Evolutionary conservation across 2,888 invertebrate genomes (phyloP), one percentile per base, ranked within the genome.

Genomic region (Lamproptera curius): DNA sequence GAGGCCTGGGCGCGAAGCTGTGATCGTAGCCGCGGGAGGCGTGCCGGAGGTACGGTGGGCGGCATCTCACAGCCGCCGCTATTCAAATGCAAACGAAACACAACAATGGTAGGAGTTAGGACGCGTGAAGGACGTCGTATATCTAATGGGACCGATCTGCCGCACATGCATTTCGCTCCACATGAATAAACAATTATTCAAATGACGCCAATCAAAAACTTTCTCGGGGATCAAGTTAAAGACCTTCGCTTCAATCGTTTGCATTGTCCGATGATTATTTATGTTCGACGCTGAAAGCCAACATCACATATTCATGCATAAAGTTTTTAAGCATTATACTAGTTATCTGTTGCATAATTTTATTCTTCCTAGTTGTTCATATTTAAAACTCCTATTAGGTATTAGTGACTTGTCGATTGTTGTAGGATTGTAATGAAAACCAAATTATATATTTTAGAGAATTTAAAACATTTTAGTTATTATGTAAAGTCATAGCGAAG

Each of bases 371-470:
- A 85, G 78, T 83, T 86, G 81, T 79, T 84, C 77, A 78, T 84
- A 84, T 85, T 82, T 82, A 81, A 84, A 82, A 78, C 76, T 85
- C 85, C 85, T 86, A 85, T 81, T 85, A 85, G 84, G 73, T 84
- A 69, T 77, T 84, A 86, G 81, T 70, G 74, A 77, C 73, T 72
- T 78, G 76, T 79, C 79, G 73, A 78, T 82, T 86, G 81, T 83
- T 84, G 77, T 87, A 86, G 81, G 76, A 77, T 79, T 83, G 73
- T 84, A 84, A 82, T 81, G 78, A 81, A 85, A 80, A 85, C 87
- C 86, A 87, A 87, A 87, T 84, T 85, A 83, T 85, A 86, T 85
- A 84, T 85, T 81, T 79, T 86, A 86, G 83, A 85, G 80, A 82
- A 83, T 82, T 80, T 81, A 84, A 73, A 80, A 79, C 73, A 73